Base-by-base conservation (phyloP, 35 echinoderm and acorn worm species). In the Acanthaster planci region DNA sequence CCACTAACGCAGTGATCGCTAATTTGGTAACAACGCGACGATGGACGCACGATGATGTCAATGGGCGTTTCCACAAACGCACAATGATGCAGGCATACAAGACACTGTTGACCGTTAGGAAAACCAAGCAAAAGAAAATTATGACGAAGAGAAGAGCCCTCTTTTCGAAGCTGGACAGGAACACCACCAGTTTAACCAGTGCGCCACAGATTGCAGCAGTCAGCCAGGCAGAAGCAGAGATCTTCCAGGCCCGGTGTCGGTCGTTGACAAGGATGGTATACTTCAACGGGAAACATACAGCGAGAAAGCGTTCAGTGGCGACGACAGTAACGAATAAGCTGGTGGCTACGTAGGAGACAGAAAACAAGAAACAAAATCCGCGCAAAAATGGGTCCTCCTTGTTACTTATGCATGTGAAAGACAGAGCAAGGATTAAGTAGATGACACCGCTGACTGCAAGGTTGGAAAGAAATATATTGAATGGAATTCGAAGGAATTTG, bases 401-500 rank as follows among this genome's bases (percentile, higher is more conserved):
- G 64, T 30, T 26, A 8, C 64, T 26, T 19, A 72, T 1, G 15
- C 34, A 16, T 26, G n/a, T 72, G 29, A 31, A 72, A 29, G 2
- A 72, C 29, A 72, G 26, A 3, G 29, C 64, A 1, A 72, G 64
- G 30, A 72, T 72, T 29, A 72, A 23, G 64, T 27, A 72, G 8
- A 72, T 31, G 64, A 72, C 64, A 10, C 64, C 64, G 23, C 26
- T 26, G 2, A 72, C 64, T 0, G 64, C 3, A 0, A 72, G 64
- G 64, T 72, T 72, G 64, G 26, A 72, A 2, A 72, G 23, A 7
- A 72, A 31, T 14, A 72, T 72, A 34, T 72, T 72, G 64, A 72
- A 72, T 10, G 64, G 64, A 31, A 26, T 72, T 9, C 64, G 64
- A 10, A 72, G 26, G 1, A 26, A 72, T 34, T 29, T 72, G 64